Base-by-base conservation (phyloP, 2,113 vertebrate species). In the Morone saxatilis region DNA sequence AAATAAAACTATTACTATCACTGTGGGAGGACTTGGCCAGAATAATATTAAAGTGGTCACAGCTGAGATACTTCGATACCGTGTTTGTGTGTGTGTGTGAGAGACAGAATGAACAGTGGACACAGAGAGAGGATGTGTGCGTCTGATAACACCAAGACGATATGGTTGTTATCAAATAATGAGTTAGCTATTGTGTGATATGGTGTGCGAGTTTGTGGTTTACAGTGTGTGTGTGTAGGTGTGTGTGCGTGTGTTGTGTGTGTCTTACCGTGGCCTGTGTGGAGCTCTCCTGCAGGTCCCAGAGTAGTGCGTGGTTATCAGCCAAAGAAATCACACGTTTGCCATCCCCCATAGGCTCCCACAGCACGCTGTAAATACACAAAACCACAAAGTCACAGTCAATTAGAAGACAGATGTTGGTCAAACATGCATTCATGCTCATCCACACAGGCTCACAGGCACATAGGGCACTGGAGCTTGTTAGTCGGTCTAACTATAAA, bases 281-380 rank as follows among this genome's bases (percentile, higher is more conserved):
- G 80, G 97, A 97, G 94, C 97, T 98, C 85, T 97, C 96, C 91
- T 98, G 96, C 88, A 99, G 94, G 94, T 99, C 98, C 98, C 98
- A 99, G 76, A 99, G 94, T 88, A 98, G 91, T 57, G 97, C 88
- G 50, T 97, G 96, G 89, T 97, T 99, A 95, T 99, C 98, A 14
- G 97, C 97, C 96, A 99, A 88, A 0, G 98, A 97, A 93, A 99
- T 95, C 84, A 98, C 82, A 53, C 95, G 98, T 93, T 96, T 98
- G 65, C 98, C 98, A 0, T 99, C 97, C 61, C 98, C 97, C 95
- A 99, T 96, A 3, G 98, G 98, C 85, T 99, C 98, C 98, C 98
- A 99, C 13, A 95, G 83, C 76, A 99, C 96, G 43, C 98, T 99
- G 95, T 19, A 87, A 73, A 91, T 36, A 69, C 74, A 92, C 81